Conservation (phyloP, 1,140 invertebrate genomes). For the Bacillus rossius region DNA sequence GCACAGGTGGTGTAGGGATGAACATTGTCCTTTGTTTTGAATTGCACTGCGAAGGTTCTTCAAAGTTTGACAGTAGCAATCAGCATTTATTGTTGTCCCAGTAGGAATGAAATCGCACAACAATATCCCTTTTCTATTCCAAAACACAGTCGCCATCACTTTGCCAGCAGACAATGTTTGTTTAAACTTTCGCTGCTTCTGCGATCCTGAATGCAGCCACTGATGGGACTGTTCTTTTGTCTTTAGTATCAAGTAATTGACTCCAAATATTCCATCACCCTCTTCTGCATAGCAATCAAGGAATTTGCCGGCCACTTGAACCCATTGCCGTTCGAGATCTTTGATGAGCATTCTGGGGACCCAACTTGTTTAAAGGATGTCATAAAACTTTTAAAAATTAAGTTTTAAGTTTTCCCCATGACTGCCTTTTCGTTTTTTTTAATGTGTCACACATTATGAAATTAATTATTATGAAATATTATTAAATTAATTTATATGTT, state of each 20-base stretch:
- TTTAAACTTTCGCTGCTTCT: neutral
- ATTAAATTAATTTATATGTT: too few relatives aligned
- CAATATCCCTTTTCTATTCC: constrained; percentile 27
- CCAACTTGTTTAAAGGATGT: too few relatives aligned
- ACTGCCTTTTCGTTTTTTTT: too few relatives aligned
- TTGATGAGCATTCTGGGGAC: too few relatives aligned
- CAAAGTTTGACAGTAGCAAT: constrained; percentile 23
- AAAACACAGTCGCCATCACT: constrained; percentile 1
- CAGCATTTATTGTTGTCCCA: constrained; percentile 26
- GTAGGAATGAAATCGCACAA: constrained; percentile 27
- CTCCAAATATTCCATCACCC: neutral
- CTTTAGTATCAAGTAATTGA: too few relatives aligned
- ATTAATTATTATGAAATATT: too few relatives aligned
- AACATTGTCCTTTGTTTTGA: constrained; percentile 36
- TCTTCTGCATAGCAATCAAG: neutral
- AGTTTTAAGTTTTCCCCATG: too few relatives aligned
- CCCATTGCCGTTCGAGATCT: neutral
- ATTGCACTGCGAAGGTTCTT: constrained; percentile 17
- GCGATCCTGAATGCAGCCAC: too few relatives aligned
- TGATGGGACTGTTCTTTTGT: neutral
- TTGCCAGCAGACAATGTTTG: too few relatives aligned
- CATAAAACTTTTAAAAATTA: too few relatives aligned
- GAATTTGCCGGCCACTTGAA: neutral
- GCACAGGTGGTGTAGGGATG: constrained; percentile 26
- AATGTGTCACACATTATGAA: too few relatives aligned